Base-by-base conservation (phyloP, 1,140 invertebrate species). In the Drosophila pachea region DNA sequence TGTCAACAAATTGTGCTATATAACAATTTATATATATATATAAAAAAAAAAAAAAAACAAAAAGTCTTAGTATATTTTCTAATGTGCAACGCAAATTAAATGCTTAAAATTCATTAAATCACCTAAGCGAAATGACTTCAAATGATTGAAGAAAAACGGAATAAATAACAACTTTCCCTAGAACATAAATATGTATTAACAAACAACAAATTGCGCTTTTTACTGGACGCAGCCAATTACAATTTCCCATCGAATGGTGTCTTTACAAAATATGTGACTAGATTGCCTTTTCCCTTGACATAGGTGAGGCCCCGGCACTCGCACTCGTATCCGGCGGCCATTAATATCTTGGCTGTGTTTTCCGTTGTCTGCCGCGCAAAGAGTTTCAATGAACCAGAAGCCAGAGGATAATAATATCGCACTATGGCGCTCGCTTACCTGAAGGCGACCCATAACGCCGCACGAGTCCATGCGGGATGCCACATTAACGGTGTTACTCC, bases 401-500 rank as follows among this genome's bases (percentile, higher is more conserved):
- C 9, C 5, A 8, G 8, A n/a, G 4, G 42, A 36, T 3, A 32
- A 11, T 0, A 33, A 33, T 0, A 7, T 12, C 4, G n/a, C 11
- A 32, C 22, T 11, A 14, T 50, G 47, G 4, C 5, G 36, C 2
- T 55, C 8, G 62, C 70, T 89, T 74, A 95, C 95, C 91, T 95
- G 96, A 84, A 95, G 93, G 33, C 93, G 92, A 29, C 96, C 95
- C 92, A 97, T 95, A 71, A 95, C 91, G 0, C 97, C 97, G 65
- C 97, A 98, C 72, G 96, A 97, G 88, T 99, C 97, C 97, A 99
- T 99, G 32, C 98, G 91, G 7, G 96, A 98, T 1, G 95, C 95
- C 5, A 99, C 97, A 89, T 99, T 99, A 0, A 99, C 98, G 0
- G 97, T 97, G 89, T 99, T 99, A 4, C 98, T 97, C 98, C 98